Evolutionary conservation across 2,797 vertebrate genomes (phyloP), one percentile per base, ranked within the genome.

Genomic region (Falco biarmicus): DNA sequence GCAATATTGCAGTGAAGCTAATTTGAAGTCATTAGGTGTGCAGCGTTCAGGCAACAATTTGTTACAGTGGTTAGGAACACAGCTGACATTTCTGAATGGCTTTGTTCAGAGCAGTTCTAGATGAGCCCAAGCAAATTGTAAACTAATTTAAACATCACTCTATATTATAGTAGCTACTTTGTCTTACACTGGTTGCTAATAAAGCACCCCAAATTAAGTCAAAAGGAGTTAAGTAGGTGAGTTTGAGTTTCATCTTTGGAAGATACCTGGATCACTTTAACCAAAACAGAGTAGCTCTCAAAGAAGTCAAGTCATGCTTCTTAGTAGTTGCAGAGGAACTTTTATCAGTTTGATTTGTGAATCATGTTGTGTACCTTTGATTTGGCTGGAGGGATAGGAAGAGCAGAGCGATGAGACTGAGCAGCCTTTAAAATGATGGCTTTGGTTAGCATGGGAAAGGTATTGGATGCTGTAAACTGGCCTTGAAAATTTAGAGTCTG

Each of bases 131-230:
- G 99, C 99, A 99, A 99, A 99, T 99, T 99, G 99, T 99, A 99
- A 99, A 99, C 99, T 99, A 99, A 99, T 99, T 99, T 99, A 99
- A 99, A 99, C 99, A 99, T 99, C 99, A 99, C 99, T 99, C 99
- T 99, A 96, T 98, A 99, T 99, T 99, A 99, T 98, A 98, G 98
- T 97, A 98, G 98, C 99, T 99, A 99, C 98, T 99, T 98, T 98
- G 98, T 98, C 98, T 98, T 98, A 99, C 98, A 98, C 98, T 98
- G 98, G 97, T 98, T 98, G 98, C 98, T 99, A 99, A 99, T 99
- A 99, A 99, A 99, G 98, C 98, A 98, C 97, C 97, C 95, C 94
- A 97, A 97, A 98, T 98, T 98, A 98, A 98, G 98, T 98, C 97
- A 97, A 87, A 98, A 97, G 96, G 96, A 96, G 97, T 98, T 98